A percentile compares a stretch with the other conserved stretches of the same genome.
These are phyloP conservation scores for Glaucidium brasilianum DNA, from an alignment of 2,113 vertebrate genomes.

Conservation along the genomic window DNA sequence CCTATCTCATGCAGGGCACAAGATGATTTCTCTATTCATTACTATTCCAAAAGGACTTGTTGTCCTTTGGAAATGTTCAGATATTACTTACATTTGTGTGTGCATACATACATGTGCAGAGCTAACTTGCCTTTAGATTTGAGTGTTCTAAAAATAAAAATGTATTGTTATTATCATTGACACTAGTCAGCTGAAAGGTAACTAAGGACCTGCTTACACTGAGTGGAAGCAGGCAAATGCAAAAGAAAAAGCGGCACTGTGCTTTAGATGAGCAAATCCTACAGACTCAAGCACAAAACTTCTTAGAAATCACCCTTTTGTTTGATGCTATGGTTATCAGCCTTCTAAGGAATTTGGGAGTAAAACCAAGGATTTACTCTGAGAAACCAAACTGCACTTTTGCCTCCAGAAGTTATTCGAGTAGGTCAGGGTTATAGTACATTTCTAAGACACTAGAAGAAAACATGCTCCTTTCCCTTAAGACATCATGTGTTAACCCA, in stretches of 20 bases:
- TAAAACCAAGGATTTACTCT: neutral
- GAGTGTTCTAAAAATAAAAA: conserved; percentile 49
- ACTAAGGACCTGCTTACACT: conserved; percentile 14
- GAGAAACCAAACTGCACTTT: neutral
- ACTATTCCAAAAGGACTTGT: conserved; percentile 67
- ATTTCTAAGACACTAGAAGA: neutral
- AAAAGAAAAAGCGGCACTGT: neutral
- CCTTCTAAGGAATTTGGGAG: conserved; percentile 4
- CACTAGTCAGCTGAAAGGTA: conserved; percentile 39
- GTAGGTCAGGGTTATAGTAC: neutral
- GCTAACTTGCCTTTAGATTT: conserved; percentile 51
- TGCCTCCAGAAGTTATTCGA: neutral
- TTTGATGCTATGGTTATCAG: neutral
- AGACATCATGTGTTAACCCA: neutral
- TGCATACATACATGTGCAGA: neutral
- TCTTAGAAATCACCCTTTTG: conserved; percentile 21
- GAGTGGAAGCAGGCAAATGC: neutral
- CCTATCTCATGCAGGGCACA: conserved; percentile 70
- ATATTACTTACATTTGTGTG: conserved; percentile 58
- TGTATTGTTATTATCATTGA: conserved; percentile 37
- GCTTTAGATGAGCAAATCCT: neutral
- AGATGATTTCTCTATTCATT: conserved; percentile 72
- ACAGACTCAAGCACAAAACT: conserved; percentile 1
- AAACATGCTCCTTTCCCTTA: neutral
- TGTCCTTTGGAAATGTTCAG: conserved; percentile 63